Conservation (phyloP, 1,140 invertebrate genomes). For the Drosophila orosa region DNA sequence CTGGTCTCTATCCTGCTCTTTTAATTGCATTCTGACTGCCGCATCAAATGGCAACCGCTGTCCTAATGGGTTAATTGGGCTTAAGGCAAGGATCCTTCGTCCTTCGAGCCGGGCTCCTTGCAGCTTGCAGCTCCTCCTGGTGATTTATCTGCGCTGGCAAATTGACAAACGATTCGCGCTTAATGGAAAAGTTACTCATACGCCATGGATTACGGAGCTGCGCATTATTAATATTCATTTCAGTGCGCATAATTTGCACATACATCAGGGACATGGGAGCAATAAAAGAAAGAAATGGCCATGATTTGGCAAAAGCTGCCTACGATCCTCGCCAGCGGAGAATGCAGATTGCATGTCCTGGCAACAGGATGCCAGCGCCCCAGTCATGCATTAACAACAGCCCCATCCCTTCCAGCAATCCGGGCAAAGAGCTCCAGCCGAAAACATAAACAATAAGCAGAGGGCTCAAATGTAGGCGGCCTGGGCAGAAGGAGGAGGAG, state of each 20-base stretch:
- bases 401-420: constrained; percentile 26
- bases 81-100: constrained; percentile 56
- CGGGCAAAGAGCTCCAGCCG: constrained; percentile 40
- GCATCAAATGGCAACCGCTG: constrained; percentile 61
- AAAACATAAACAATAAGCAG: constrained; percentile 75
- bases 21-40: constrained; percentile 77
- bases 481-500: neutral
- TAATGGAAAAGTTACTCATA: constrained; percentile 70
- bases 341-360: constrained; percentile 74
- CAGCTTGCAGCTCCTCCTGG: neutral
- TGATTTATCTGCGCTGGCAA: constrained; percentile 63
- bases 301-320: constrained; percentile 66
- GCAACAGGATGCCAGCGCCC: constrained; percentile 46
- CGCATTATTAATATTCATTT: constrained; percentile 78
- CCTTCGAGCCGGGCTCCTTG: constrained; percentile 1
- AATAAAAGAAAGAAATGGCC: constrained; percentile 57
- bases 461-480: constrained; percentile 33
- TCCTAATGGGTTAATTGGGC: constrained; percentile 77
- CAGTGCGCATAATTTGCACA: constrained; percentile 45
- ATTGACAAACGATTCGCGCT: constrained; percentile 68
- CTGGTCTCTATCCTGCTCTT: constrained; percentile 36
- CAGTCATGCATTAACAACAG: constrained; percentile 66
- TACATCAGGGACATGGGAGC: constrained; percentile 49
- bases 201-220: constrained; percentile 24
- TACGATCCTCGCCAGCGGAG: constrained; percentile 34